Evolutionary conservation across 2,113 vertebrate genomes (phyloP), one percentile per base, ranked within the genome.

Genomic region (Hoplias malabaricus): DNA sequence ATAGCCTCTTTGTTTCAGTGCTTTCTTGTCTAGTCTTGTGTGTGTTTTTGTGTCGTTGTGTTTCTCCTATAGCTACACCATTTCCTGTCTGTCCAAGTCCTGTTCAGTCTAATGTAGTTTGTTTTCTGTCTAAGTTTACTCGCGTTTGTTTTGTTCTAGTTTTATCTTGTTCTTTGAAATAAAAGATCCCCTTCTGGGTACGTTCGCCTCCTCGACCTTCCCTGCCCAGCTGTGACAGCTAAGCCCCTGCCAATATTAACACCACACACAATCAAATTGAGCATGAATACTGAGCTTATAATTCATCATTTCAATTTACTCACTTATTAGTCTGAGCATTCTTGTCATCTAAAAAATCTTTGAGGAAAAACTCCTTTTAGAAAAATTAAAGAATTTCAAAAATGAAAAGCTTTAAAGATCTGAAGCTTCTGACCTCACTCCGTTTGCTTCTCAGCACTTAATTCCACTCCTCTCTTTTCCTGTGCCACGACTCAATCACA

Each of bases 401-500:
- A 50, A 53, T 65, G n/a, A 36, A 75, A 34, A 54, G 65, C 16
- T 54, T 29, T 27, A 38, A 7, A n/a, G 43, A 38, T 12, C 13
- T 2, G 14, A 53, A 34, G 61, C 73, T 40, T 50, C 43, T 66
- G 61, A 75, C 70, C 34, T 43, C 10, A 8, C 12, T 21, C 38
- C 8, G n/a, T 1, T 53, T 10, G n/a, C 70, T 21, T 43, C 19
- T 23, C 5, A 73, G 42, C 70, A 61, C 43, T 56, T 38, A 10
- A n/a, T 73, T 61, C 16, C 25, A 40, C 54, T 42, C 21, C 38
- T 59, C 29, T 57, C 69, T 42, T 13, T 54, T 59, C 69, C 36
- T 21, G 14, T 73, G 53, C 69, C 69, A 72, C 25, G 34, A 23
- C 48, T 53, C n/a, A 3, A 53, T 53, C 43, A 9, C 34, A 43